Base-by-base conservation (phyloP, 2,113 vertebrate genomes). In the Psephotus haematonotus region DNA sequence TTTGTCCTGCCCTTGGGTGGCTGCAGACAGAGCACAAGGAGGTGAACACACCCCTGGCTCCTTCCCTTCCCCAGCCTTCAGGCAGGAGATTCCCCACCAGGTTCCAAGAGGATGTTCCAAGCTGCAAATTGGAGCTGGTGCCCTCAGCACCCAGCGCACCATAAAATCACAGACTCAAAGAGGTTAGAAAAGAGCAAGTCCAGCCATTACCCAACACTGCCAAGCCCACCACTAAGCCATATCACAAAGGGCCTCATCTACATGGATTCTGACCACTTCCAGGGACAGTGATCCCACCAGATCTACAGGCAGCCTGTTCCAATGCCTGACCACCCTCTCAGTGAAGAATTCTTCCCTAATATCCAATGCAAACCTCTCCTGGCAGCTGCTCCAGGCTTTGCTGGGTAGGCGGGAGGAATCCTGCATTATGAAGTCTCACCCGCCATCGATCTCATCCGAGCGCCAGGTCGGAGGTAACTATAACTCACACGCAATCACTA, bases 21-120 rank as follows among this genome's bases (percentile, higher is more conserved):
- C 44, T 8, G 37, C 7, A 67, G 69, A 52, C 23, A 24, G 43
- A 6, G 28, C 17, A 6, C 53, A 4, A 33, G 29, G 69, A 23
- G 37, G 35, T 24, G 46, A 69, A 53, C 13, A 24, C 27, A 9
- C 2, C 70, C 28, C 41, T 4, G 35, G 0, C 20, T 74, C 82
- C 55, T 52, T 53, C 59, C 82, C 69, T 57, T 46, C 43, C 75
- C 80, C 63, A 37, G 0, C 47, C 33, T 35, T 5, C 43, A 3
- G 69, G 44, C 39, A 80, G 68, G 72, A 46, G 25, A 50, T 23
- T 4, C 41, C 59, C 24, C 13, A 4, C 3, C 49, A 4, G 16
- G 27, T 35, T 19, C 17, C 0, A 4, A 63, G 67, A 82, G 2
- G 65, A 25, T 7, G 27, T 35, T 19, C 17, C 0, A 4, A 63